Evolutionary conservation across 2,797 vertebrate species (phyloP), one percentile per base, ranked within the genome.

Genomic region (Carduelis carduelis): DNA sequence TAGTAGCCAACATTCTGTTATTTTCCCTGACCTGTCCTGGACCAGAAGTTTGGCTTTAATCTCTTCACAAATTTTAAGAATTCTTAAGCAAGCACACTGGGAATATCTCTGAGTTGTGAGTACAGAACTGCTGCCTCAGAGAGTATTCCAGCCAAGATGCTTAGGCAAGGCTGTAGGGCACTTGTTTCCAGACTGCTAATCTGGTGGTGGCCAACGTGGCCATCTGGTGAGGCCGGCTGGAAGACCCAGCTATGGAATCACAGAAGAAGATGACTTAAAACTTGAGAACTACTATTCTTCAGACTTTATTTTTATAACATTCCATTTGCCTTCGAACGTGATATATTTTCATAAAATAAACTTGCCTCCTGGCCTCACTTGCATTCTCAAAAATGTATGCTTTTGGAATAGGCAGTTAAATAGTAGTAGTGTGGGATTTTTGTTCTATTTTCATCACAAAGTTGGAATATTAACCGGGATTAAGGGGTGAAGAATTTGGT

Each of bases 51-150:
- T 93, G 83, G 65, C 87, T 88, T 61, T 72, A 69, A 46, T 90
- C 63, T 90, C 79, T 80, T 87, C 50, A 83, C 47, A 83, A 79
- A 92, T 93, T 92, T 93, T 63, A 90, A 60, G 63, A 88, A 93
- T 91, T 72, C 76, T 93, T 91, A 83, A 85, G 83, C 71, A 87
- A 85, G 53, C 3, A 11, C 68, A 39, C 18, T 78, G 87, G 85
- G 84, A 68, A 56, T 91, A 57, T 91, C 61, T 88, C 55, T 46
- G 50, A 83, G 35, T 43, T 74, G 30, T 52, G 69, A 75, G 79
- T 69, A 77, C 61, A 61, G 84, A 80, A 53, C 57, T 87, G 57
- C 83, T 85, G 60, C 50, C 70, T 74, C 56, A 19, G 61, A 89
- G 72, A 9, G 4, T 63, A 24, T 91, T 89, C 65, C 69, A 87